Percentiles rank a stretch among this genome's conserved stretches.
Evolutionary conservation across 2,113 vertebrate genomes (phyloP).

Genomic region (Zosterops hypoxanthus): DNA sequence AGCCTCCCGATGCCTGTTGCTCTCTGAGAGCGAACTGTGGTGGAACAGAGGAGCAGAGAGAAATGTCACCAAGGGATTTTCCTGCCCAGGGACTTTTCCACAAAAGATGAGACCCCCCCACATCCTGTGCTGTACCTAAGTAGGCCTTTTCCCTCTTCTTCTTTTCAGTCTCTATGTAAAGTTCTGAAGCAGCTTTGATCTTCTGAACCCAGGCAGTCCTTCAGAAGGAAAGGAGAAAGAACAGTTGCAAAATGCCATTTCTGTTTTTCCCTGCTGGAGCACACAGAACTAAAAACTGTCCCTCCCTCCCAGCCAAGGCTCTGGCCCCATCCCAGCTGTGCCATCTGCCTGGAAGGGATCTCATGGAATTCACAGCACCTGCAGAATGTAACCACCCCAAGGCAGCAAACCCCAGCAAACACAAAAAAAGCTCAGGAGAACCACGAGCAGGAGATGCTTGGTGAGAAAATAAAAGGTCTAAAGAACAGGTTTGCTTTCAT

Average conservation of each 20-base stretch:
- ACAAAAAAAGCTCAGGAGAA: background rate
- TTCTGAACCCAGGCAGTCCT: constrained; percentile 99
- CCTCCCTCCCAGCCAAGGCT: background rate
- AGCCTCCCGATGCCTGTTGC: constrained; percentile 94
- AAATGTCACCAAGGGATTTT: background rate
- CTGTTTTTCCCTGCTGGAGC: background rate
- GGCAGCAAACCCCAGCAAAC: background rate
- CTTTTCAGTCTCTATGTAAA: constrained; percentile 99
- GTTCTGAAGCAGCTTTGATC: constrained; percentile 97
- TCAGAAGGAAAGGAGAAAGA: constrained; percentile 37
- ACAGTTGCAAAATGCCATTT: background rate
- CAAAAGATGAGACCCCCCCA: background rate
- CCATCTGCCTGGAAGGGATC: background rate
- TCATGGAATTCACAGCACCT: background rate
- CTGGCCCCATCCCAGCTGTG: background rate
- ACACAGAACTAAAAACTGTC: background rate
- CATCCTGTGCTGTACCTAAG: constrained; percentile 78
- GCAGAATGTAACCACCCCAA: background rate
- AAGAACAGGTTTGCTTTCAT: background rate
- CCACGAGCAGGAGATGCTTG: background rate
- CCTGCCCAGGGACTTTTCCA: background rate
- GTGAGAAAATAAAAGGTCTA: background rate
- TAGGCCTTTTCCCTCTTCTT: constrained; percentile 99
- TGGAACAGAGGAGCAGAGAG: background rate
- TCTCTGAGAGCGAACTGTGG: constrained; percentile 91